Conservation (phyloP, 30 jellyfish, hydroid and myxozoan genomes). For the Catostylus mosaicus region DNA sequence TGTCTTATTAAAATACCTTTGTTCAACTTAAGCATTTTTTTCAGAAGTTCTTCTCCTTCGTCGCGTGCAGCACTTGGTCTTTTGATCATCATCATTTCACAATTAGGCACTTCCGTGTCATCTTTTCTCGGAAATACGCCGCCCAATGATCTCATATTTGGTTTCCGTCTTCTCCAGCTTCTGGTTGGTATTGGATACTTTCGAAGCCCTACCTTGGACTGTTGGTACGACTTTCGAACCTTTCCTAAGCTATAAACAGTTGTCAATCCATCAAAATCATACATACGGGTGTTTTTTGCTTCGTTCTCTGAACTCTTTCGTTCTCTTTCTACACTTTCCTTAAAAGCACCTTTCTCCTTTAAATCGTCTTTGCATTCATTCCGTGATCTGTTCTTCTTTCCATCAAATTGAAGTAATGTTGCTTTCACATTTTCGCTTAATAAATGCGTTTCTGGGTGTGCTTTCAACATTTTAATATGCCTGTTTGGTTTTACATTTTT, state of each 20-base stretch:
- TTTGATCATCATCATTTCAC: background rate
- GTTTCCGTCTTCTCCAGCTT: background rate
- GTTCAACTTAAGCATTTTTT: constrained; percentile 49
- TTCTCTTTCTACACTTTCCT: background rate
- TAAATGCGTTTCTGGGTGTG: background rate
- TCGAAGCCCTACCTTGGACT: constrained; percentile 12
- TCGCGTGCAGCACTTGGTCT: constrained; percentile 38
- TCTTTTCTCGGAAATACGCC: background rate
- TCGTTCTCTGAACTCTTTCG: constrained; percentile 12
- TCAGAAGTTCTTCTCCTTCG: constrained; percentile 58
- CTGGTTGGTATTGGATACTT: constrained; percentile 40
- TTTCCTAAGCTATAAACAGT: background rate
- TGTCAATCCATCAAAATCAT: background rate
- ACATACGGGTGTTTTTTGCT: background rate
- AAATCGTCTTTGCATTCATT: background rate
- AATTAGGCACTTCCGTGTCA: background rate
- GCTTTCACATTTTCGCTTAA: constrained; percentile 1
- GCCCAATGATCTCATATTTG: background rate
- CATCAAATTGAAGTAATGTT: constrained; percentile 30
- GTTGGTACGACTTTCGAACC: constrained; percentile 1
- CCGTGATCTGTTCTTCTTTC: background rate
- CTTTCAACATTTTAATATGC: background rate
- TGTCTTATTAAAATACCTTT: constrained; percentile 10
- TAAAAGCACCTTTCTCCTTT: background rate
- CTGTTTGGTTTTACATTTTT: constrained; percentile 4